phyloP scores from a whole-genome alignment of 30 jellyfish, hydroid and myxozoan species.

The Euphysa ruthae region DNA sequence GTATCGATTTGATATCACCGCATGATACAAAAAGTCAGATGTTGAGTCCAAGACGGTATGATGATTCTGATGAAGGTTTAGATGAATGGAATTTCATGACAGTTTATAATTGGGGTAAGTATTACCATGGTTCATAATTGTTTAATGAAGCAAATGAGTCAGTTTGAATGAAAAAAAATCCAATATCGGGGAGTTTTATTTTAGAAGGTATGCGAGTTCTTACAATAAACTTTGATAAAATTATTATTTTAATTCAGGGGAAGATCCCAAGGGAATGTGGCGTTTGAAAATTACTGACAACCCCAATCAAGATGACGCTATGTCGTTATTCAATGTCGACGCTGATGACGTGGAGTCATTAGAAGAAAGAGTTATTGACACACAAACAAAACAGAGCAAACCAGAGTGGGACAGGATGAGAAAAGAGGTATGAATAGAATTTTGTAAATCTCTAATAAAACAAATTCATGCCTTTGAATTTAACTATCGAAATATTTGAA shows the following conservation, averaged over 20 bases:
- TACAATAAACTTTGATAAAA: too few relatives aligned
- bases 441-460: background rate
- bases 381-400: conserved; percentile 57
- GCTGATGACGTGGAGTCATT: conserved; percentile 87
- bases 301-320: conserved; percentile 62
- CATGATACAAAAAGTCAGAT: conserved; percentile 89
- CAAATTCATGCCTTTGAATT: too few relatives aligned
- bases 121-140: too few relatives aligned
- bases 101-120: conserved; percentile 97
- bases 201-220: too few relatives aligned
- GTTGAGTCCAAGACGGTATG: conserved; percentile 96
- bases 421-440: conserved; percentile 35
- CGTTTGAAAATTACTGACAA: conserved; percentile 70
- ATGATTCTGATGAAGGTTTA: conserved; percentile 95
- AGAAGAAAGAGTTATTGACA: conserved; percentile 88
- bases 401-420: conserved; percentile 71
- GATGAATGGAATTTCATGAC: conserved; percentile 99
- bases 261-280: conserved; percentile 90
- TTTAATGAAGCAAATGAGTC: too few relatives aligned
- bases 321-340: conserved; percentile 33
- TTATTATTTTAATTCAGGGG: conserved; percentile 55
- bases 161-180: too few relatives aligned
- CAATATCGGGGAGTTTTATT: too few relatives aligned
- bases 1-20: conserved; percentile 94
- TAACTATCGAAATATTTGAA: too few relatives aligned